Evolutionary conservation across 2,888 invertebrate genomes (phyloP), one percentile per base, ranked within the genome.

Genomic region (Cosmopolites sordidus): DNA sequence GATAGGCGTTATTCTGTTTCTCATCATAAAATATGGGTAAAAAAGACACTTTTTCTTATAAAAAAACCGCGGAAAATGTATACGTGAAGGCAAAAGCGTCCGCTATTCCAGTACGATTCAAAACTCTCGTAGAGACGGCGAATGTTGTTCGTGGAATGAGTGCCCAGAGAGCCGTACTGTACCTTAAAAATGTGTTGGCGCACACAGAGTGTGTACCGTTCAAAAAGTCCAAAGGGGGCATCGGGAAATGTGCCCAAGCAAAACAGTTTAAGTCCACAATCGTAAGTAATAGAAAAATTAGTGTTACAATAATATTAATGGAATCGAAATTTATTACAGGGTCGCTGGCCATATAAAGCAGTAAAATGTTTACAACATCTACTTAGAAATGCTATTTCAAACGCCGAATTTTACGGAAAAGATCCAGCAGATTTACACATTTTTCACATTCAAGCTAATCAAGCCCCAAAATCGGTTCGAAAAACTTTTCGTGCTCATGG

Each of bases 401-500:
- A 90, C 72, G 89, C 89, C 38, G 89, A 90, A 69, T 82, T 81
- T 69, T 85, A 82, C 72, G 87, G 87, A 52, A 75, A 89, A 47
- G 89, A 90, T 71, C 83, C 83, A 30, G 87, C 89, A 66, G 83
- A 87, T 61, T 76, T 89, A 56, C 83, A 85, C n/a, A 82, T 91
- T 65, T 86, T 87, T 64, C 89, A 90, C 72, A 87, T 90, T 67
- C 86, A 86, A 74, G 88, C 88, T 1, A 89, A 89, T 69, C 79
- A 85, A 58, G 89, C 89, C 33, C 86, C 88, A 17, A 84, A 86
- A 66, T 81, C 89, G 73, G 80, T 89, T 61, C 78, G 90, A 66
- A 78, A 89, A 66, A 91, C 89, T 0, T 91, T 89, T 77, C 79
- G 90, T 72, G 89, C 90, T 64, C 90, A 91, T 70, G 90, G 89